Conservation (phyloP, 2,113 vertebrate species). For the Protomyctophum bolini region DNA sequence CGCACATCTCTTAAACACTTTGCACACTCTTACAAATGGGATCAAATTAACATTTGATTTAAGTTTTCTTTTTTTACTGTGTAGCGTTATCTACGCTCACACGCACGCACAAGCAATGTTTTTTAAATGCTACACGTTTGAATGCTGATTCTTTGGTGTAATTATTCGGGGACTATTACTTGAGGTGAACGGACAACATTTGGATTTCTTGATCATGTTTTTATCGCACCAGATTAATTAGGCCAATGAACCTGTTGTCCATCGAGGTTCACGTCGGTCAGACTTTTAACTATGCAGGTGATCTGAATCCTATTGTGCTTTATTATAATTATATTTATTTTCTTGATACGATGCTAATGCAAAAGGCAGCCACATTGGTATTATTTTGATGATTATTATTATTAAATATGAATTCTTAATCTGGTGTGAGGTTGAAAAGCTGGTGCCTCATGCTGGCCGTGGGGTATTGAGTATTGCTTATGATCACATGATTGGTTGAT, state of each 20-base stretch:
- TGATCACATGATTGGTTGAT: neutral
- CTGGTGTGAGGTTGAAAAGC: conserved; percentile 6
- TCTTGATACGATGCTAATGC: conserved; percentile 59
- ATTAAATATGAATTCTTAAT: conserved; percentile 29
- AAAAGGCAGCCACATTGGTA: conserved; percentile 35
- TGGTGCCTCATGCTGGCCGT: conserved; percentile 52
- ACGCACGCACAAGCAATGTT: no score
- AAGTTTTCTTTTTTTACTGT: no score
- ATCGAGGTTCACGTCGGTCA: no score
- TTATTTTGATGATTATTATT: neutral
- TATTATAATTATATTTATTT: conserved; percentile 68
- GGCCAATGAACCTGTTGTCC: neutral
- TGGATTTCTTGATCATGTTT: no score
- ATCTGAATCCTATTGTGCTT: neutral
- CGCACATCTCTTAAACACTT: no score
- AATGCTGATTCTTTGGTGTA: neutral
- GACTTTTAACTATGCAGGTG: neutral
- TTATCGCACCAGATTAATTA: neutral
- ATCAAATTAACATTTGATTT: no score
- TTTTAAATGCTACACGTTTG: no score
- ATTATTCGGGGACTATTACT: neutral
- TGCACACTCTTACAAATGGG: no score
- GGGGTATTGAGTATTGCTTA: conserved; percentile 9
- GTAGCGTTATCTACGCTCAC: no score
- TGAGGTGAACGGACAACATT: neutral